phyloP scores from a whole-genome alignment of 2,797 vertebrate genomes.

The Tragelaphus oryx region DNA sequence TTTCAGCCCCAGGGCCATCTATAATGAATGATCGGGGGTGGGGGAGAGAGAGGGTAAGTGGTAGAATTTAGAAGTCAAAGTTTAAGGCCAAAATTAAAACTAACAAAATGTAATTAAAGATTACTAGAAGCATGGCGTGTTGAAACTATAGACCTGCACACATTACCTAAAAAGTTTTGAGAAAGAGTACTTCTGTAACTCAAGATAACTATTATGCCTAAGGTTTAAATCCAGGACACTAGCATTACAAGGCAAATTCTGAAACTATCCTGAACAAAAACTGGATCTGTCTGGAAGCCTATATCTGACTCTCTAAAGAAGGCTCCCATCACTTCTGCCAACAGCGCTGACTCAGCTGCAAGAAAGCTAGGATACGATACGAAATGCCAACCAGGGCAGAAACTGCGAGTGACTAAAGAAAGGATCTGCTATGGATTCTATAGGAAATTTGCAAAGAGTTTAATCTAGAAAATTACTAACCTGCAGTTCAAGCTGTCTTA shows the following conservation, averaged over 20 bases:
- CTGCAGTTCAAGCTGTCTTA: not conserved
- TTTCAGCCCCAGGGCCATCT: not conserved
- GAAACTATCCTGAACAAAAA: slow-evolving; percentile 45
- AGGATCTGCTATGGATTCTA: not conserved
- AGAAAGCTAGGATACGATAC: not conserved
- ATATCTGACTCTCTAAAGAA: slow-evolving; percentile 41
- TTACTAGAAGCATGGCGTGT: not conserved
- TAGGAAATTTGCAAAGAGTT: not conserved
- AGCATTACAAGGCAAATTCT: slow-evolving; percentile 42
- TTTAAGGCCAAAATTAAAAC: slow-evolving; percentile 5
- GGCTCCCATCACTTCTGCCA: not conserved
- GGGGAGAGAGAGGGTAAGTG: not conserved
- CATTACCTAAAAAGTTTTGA: slow-evolving; percentile 4
- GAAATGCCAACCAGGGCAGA: not conserved
- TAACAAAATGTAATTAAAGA: slow-evolving; percentile 6
- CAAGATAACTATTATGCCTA: not conserved
- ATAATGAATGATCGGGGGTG: not conserved
- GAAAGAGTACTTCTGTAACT: slow-evolving; percentile 9
- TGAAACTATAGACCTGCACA: not conserved
- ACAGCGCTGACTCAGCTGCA: not conserved
- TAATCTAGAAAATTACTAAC: not conserved
- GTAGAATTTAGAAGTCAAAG: not conserved
- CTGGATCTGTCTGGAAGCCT: slow-evolving; percentile 33
- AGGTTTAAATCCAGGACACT: slow-evolving; percentile 41
- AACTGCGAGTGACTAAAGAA: not conserved